Evolutionary conservation across 1,140 invertebrate species (phyloP), one percentile per base, ranked within the genome.

Genomic region (Bombus superbus): DNA sequence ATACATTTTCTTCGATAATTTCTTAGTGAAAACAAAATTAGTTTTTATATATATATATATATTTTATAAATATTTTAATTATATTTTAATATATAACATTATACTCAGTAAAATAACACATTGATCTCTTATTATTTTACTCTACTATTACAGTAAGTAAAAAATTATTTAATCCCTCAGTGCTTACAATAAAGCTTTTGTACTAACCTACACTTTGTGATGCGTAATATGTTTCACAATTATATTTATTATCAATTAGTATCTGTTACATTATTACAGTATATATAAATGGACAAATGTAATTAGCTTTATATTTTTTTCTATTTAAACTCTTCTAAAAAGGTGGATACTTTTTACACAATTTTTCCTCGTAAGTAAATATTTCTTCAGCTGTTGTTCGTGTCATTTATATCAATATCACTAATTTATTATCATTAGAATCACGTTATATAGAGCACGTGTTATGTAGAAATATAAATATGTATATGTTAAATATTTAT

Each of bases 271-370:
- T 18, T 35, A 53, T 35, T 68, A 68, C 40, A 47, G 28, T 82
- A 76, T 64, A 35, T 66, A 83, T 83, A 53, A 66, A 66, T 76
- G 28, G 68, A 77, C 4, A 77, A 15, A 68, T 53, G 73, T 66
- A 64, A 76, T 83, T 68, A 25, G 38, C 18, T 22, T 18, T 53
- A 22, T 53, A 53, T 32, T 84, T 38, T 38, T 44, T 77, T 38
- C n/a, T 32, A 35, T 40, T 57, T 28, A 25, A 35, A 69, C 3
- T 57, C 8, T 35, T 59, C 13, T 68, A 78, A 71, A 53, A 83
- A 0, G 32, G 25, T 83, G 57, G 44, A 77, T 77, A 74, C 3
- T 53, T 76, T 82, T 74, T 75, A 53, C 25, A 38, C 40, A 4
- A 76, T 1, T 42, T 79, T 71, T 53, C 13, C 40, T 59, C 22